Conservation (phyloP, 2,113 vertebrate species). For the Tinamus guttatus region DNA sequence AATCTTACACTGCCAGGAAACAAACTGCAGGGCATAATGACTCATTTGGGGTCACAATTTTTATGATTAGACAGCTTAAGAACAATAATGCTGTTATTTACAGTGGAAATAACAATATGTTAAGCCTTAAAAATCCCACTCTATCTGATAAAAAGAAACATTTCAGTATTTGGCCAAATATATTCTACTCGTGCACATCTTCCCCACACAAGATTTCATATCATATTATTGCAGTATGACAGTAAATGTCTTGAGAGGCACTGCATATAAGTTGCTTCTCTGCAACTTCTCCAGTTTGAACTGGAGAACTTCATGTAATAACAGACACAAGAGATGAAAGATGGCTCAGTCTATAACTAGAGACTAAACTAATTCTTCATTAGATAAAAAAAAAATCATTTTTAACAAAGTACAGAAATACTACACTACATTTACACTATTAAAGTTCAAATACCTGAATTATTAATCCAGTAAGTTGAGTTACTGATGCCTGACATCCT, state of each 20-base stretch:
- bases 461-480: conserved; percentile 82
- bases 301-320: not conserved
- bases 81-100: not conserved
- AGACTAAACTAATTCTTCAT: not conserved
- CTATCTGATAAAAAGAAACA: not conserved
- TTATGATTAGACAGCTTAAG: not conserved
- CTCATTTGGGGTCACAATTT: not conserved
- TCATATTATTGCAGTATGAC: not conserved
- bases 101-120: rapidly evolving
- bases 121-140: not conserved
- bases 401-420: not conserved
- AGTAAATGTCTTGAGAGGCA: not conserved
- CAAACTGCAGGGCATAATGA: not conserved
- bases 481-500: conserved; percentile 71
- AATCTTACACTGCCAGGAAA: not conserved
- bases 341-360: not conserved
- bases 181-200: not conserved
- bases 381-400: not conserved
- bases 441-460: conserved; percentile 84
- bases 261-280: not conserved
- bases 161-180: not conserved
- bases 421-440: not conserved
- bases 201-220: not conserved
- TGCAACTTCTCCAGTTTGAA: not conserved
- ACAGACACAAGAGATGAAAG: not conserved